Evolutionary conservation across 2,113 vertebrate species (phyloP).

Genomic region (Nothobranchius furzeri): DNA sequence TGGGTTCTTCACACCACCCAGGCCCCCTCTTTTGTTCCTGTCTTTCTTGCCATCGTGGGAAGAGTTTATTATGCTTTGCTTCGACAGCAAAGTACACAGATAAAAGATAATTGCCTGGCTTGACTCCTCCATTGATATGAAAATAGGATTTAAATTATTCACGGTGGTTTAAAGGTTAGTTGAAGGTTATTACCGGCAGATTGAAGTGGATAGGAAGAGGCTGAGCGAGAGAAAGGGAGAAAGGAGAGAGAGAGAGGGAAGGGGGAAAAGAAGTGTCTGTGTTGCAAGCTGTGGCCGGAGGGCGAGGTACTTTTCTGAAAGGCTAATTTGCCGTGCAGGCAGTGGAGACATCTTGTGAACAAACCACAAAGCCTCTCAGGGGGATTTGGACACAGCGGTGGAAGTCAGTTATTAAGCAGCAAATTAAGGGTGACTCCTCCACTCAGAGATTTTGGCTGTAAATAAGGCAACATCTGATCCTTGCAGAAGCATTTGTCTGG

Average conservation of each 20-base stretch:
- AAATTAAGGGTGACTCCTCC: constrained; percentile 85
- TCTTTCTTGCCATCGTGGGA: constrained; percentile 74
- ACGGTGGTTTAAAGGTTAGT: constrained; percentile 95
- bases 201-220: constrained; percentile 68
- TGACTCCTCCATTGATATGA: constrained; percentile 96
- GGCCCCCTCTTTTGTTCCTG: constrained; percentile 21
- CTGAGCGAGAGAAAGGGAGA: not conserved
- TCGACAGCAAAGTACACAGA: constrained; percentile 94
- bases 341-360: constrained; percentile 80
- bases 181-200: constrained; percentile 95
- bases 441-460: constrained; percentile 76
- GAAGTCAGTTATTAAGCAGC: constrained; percentile 95
- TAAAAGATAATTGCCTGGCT: constrained; percentile 99
- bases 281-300: constrained; percentile 80
- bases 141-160: constrained; percentile 97
- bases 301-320: constrained; percentile 82
- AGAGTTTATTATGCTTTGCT: constrained; percentile 91
- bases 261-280: constrained; percentile 41
- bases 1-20: constrained; percentile 51
- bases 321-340: constrained; percentile 87
- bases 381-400: constrained; percentile 82
- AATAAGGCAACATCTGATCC: constrained; percentile 73
- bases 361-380: constrained; percentile 84
- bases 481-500: constrained; percentile 52
- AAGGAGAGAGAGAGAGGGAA: too few species aligned